These are phyloP conservation scores for Dryococelus australis DNA, from an alignment of 2,888 invertebrate genomes.

Conservation along the genomic window DNA sequence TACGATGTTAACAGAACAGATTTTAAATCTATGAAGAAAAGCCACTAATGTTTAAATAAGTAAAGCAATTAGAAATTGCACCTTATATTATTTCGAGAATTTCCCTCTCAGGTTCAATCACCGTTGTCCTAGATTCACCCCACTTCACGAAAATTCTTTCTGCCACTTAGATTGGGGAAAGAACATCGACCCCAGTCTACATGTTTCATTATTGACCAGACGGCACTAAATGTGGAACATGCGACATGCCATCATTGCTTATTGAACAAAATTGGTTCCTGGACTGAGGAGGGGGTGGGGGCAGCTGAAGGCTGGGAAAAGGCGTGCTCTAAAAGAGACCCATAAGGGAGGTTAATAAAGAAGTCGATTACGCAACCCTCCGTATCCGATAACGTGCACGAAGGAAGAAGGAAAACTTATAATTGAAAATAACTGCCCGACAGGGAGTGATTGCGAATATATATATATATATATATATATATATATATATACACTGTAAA, in stretches of 20 bases:
- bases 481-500: not conserved
- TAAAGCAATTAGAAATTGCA: too few species aligned
- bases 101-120: too few species aligned
- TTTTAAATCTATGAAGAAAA: too few species aligned
- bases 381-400: not conserved
- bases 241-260: conserved; percentile 9
- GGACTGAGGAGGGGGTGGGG: not conserved
- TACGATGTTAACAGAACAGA: too few species aligned
- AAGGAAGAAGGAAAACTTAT: not conserved
- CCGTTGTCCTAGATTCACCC: not conserved
- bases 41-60: too few species aligned
- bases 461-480: too few species aligned
- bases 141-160: not conserved
- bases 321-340: not conserved
- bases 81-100: too few species aligned
- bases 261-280: conserved; percentile 1
- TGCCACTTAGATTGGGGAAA: not conserved
- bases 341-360: not conserved
- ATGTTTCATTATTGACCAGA: not conserved
- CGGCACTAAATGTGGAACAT: not conserved
- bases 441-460: too few species aligned
- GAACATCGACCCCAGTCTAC: not conserved
- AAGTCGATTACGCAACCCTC: not conserved
- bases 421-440: not conserved
- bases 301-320: not conserved